Conservation (phyloP, 2,113 vertebrate species). For the Pithys albifrons region DNA sequence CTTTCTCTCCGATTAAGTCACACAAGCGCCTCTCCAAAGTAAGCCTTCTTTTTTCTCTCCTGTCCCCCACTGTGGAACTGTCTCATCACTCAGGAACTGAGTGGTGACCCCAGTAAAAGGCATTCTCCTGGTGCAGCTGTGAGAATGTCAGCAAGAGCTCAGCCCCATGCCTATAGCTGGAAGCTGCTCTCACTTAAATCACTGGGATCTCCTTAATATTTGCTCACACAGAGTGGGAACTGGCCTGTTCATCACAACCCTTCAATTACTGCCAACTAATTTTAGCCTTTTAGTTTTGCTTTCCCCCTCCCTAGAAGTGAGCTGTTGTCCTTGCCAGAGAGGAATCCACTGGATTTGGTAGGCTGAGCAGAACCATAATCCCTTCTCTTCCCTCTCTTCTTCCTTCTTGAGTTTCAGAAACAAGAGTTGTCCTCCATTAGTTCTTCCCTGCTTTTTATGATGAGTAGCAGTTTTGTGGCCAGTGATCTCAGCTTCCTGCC, state of each 20-base stretch:
- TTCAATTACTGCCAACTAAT: not conserved
- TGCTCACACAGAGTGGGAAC: conserved; percentile 26
- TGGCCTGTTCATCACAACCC: not conserved
- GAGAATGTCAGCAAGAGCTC: conserved; percentile 47
- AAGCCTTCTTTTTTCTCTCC: conserved; percentile 89
- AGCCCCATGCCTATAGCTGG: conserved; percentile 42
- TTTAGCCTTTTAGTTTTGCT: not conserved
- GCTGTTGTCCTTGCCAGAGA: not conserved
- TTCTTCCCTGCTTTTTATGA: not conserved
- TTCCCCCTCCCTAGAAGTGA: not conserved
- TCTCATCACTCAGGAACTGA: conserved; percentile 51
- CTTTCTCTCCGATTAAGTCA: conserved; percentile 85
- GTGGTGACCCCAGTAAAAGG: not conserved
- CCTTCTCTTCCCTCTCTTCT: not conserved
- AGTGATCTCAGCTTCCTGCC: not conserved
- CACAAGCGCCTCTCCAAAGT: conserved; percentile 99
- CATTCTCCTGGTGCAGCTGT: conserved; percentile 33
- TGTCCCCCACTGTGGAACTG: conserved; percentile 54
- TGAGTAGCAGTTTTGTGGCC: not conserved
- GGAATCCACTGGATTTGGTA: not conserved
- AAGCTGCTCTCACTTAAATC: conserved; percentile 62
- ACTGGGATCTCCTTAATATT: conserved; percentile 28
- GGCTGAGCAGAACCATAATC: not conserved
- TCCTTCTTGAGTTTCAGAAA: not conserved
- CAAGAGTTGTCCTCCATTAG: not conserved